phyloP scores from a whole-genome alignment of 1,140 invertebrate species.

The Chlorops oryzae region DNA sequence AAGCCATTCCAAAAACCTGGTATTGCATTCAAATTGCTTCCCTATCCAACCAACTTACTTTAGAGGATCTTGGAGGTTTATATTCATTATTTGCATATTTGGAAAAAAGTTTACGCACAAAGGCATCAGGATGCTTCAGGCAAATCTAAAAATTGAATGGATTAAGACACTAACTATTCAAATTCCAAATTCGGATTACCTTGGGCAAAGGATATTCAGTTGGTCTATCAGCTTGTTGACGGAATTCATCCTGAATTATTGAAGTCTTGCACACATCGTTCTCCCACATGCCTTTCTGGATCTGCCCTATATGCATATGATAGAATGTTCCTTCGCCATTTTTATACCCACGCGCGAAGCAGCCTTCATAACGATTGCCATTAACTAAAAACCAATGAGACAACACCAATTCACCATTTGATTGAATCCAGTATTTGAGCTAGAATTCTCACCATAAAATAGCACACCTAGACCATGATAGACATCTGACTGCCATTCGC shows the following conservation, averaged over 20 bases:
- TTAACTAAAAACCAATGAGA: slow-evolving; percentile 40
- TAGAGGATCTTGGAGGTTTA: too few species aligned
- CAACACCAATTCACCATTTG: background rate
- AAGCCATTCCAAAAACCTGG: too few species aligned
- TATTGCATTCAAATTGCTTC: too few species aligned
- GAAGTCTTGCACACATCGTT: slow-evolving; percentile 49
- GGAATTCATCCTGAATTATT: slow-evolving; percentile 46
- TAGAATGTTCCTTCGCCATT: slow-evolving; percentile 55
- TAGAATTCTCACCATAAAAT: slow-evolving; percentile 30
- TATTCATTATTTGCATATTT: too few species aligned
- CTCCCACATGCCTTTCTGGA: slow-evolving; percentile 55
- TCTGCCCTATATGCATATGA: slow-evolving; percentile 53
- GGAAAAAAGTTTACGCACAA: too few species aligned
- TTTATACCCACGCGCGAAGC: slow-evolving; percentile 52
- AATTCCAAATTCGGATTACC: too few species aligned
- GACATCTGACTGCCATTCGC: slow-evolving; percentile 46
- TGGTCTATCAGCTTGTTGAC: slow-evolving; percentile 18
- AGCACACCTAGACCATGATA: slow-evolving; percentile 48
- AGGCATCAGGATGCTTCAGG: too few species aligned
- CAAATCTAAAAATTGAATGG: too few species aligned
- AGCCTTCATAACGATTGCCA: slow-evolving; percentile 57
- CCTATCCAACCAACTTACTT: too few species aligned
- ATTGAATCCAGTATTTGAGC: background rate
- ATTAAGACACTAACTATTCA: too few species aligned
- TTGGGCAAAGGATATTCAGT: slow-evolving; percentile 33